A percentile compares a stretch with the other conserved stretches of the same genome.
These are phyloP conservation scores for Chlorodrepanis virens DNA, from an alignment of 2,113 vertebrate species.

Conservation along the genomic window DNA sequence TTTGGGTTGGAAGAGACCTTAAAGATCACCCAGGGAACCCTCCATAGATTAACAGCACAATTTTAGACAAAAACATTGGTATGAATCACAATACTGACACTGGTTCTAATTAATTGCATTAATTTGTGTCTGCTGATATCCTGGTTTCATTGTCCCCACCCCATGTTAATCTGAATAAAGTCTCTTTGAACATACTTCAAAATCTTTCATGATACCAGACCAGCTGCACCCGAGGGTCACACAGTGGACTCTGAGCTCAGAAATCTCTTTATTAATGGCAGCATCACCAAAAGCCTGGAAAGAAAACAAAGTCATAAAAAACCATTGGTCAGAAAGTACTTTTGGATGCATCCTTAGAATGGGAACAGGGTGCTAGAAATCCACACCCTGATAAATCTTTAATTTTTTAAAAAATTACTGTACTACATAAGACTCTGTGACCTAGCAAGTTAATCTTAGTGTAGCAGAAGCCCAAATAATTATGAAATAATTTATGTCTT, in stretches of 20 bases:
- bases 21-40: too few relatives aligned
- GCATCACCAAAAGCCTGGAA: slow-evolving; percentile 75
- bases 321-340: background rate
- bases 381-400: background rate
- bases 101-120: background rate
- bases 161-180: background rate
- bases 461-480: background rate
- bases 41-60: background rate
- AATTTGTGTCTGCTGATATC: background rate
- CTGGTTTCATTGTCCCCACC: background rate
- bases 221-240: slow-evolving; percentile 73
- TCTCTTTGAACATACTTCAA: slow-evolving; percentile 63
- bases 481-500: background rate
- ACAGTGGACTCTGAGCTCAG: slow-evolving; percentile 74
- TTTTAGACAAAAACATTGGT: background rate
- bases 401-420: too few relatives aligned
- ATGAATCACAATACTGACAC: background rate
- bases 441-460: background rate
- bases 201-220: slow-evolving; percentile 69
- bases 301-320: background rate
- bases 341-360: background rate
- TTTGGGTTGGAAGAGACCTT: background rate
- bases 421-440: background rate
- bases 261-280: slow-evolving; percentile 79
- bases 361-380: background rate